A percentile compares a stretch with the other conserved stretches of the same genome.
These are phyloP conservation scores for Cerastis leucographa DNA, from an alignment of 2,888 invertebrate species.

Conservation along the genomic window DNA sequence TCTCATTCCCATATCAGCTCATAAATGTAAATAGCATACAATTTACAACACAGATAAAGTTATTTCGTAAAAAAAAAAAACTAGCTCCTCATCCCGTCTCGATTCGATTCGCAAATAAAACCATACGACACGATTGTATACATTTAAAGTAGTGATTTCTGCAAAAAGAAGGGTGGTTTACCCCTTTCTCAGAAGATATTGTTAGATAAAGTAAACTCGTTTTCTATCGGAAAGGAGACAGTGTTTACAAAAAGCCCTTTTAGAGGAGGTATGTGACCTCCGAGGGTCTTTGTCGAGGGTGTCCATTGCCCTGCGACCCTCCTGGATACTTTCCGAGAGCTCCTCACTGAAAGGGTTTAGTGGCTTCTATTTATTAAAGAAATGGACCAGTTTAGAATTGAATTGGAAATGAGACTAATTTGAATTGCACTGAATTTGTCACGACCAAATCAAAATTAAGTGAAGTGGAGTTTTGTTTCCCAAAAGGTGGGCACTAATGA, in stretches of 20 bases:
- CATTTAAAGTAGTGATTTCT: constrained; percentile 72
- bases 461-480: constrained; percentile 11
- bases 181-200: constrained; percentile 73
- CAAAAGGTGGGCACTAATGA: constrained; percentile 38
- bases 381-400: constrained; percentile 32
- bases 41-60: constrained; percentile 57
- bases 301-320: constrained; percentile 74
- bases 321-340: constrained; percentile 47
- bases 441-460: constrained; percentile 16
- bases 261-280: constrained; percentile 70
- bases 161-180: constrained; percentile 70
- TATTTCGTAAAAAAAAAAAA: constrained; percentile 60
- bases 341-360: constrained; percentile 58
- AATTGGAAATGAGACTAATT: constrained; percentile 32
- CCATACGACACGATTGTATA: constrained; percentile 66
- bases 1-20: constrained; percentile 43
- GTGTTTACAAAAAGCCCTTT: constrained; percentile 75
- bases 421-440: constrained; percentile 14
- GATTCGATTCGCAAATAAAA: constrained; percentile 66
- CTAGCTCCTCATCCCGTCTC: constrained; percentile 57
- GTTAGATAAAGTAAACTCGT: constrained; percentile 77
- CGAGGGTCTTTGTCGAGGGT: constrained; percentile 74
- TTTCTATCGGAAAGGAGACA: constrained; percentile 76
- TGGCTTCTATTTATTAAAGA: constrained; percentile 61
- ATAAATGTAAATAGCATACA: constrained; percentile 56